Base-by-base conservation (phyloP, 2,888 invertebrate species). In the Polyommatus icarus region DNA sequence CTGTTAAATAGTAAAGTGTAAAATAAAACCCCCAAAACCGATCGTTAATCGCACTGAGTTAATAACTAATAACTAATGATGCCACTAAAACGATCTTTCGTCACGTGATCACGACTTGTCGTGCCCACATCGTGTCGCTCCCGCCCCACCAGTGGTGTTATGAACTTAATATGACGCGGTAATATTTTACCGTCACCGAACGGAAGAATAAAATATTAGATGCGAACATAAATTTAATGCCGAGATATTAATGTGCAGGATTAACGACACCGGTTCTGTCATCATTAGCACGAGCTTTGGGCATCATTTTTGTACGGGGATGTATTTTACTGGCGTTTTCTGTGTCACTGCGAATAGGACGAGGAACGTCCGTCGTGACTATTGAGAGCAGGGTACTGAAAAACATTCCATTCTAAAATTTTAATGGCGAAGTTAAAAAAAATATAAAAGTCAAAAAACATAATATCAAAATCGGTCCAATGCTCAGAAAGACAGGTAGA, bases 161-260 rank as follows among this genome's bases (percentile, higher is more conserved):
- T n/a, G n/a, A n/a, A n/a, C n/a, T n/a, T n/a, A n/a, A n/a, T n/a
- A n/a, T 24, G 29, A 1, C 67, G 15, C 29, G 10, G 67, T 67
- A 67, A 67, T 67, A 67, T 67, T 67, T 67, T 12, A 67, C 46
- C 67, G 67, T 67, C 67, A 67, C 67, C 67, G 67, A 29, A 12
- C 29, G 67, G 67, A 67, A 67, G 67, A 67, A 67, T 67, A 67
- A 67, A 29, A 29, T 67, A 24, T 67, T 29, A 29, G 67, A 67
- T 29, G 67, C 67, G 67, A 29, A 29, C 67, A 67, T 67, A 67
- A 67, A 29, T 67, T 67, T 67, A 67, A 67, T 67, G 67, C 29
- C 67, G 67, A 67, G 67, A 67, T 67, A 67, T 67, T 67, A 67
- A 67, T 67, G 67, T 67, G 67, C 15, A 24, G 29, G 67, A 67